Evolutionary conservation across 2,888 invertebrate genomes (phyloP).

Genomic region (Melanostoma mellinum): DNA sequence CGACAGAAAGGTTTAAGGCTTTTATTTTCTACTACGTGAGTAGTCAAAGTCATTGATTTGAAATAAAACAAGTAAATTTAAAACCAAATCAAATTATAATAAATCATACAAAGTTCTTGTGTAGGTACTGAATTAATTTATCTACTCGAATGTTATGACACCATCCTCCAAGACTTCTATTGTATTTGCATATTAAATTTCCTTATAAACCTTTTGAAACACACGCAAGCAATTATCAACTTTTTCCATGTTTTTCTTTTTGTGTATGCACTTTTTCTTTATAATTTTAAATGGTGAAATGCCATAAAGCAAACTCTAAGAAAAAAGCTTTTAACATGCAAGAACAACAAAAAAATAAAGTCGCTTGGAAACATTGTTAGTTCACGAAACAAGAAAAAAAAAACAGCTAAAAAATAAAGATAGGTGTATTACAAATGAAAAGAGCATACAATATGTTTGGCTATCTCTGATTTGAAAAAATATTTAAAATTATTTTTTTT

Average conservation of each 20-base stretch:
- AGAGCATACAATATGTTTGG: slow-evolving; percentile 42
- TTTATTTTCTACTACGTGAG: too few species aligned
- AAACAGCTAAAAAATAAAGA: slow-evolving; percentile 40
- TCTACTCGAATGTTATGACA: background rate
- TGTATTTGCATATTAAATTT: background rate
- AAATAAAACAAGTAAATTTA: too few species aligned
- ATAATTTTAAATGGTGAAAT: background rate
- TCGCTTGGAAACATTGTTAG: slow-evolving; percentile 33
- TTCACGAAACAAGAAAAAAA: slow-evolving; percentile 41
- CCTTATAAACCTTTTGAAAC: background rate
- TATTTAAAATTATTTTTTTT: slow-evolving; percentile 18
- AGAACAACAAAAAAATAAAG: slow-evolving; percentile 40
- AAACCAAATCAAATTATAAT: too few species aligned
- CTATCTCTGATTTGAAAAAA: slow-evolving; percentile 31
- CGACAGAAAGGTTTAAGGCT: too few species aligned
- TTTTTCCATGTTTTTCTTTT: slow-evolving; percentile 6
- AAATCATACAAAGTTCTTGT: too few species aligned
- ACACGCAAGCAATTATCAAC: slow-evolving; percentile 60
- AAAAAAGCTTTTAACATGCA: slow-evolving; percentile 63
- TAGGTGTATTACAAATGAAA: slow-evolving; percentile 54
- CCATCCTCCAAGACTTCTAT: background rate
- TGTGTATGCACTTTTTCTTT: too few species aligned
- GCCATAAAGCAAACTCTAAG: slow-evolving; percentile 31
- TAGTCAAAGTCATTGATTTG: too few species aligned
- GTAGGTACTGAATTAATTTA: too few species aligned